phyloP scores from a whole-genome alignment of 2,797 vertebrate genomes.

The Intellagama lesueurii region DNA sequence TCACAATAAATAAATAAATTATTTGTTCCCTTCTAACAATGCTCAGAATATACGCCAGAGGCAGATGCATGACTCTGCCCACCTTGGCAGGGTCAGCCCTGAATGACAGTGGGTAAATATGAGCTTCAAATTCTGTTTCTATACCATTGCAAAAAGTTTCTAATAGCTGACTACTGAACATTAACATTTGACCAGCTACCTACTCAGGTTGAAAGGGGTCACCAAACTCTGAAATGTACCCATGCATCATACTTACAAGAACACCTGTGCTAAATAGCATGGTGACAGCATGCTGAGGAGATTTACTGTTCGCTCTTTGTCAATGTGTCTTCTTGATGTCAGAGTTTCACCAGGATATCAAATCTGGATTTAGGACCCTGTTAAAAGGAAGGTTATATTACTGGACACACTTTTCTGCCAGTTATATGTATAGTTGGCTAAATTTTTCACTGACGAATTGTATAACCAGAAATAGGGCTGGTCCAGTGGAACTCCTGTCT shows the following conservation, averaged over 20 bases:
- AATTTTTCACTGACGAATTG: neutral
- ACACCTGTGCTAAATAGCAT: slow-evolving; percentile 15
- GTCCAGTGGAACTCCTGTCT: too few species aligned
- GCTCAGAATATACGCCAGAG: neutral
- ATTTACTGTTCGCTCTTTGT: slow-evolving; percentile 20
- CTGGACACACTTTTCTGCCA: neutral
- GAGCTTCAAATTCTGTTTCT: neutral
- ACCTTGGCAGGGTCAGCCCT: neutral
- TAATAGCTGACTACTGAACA: neutral
- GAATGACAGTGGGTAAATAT: neutral
- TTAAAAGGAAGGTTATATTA: slow-evolving; percentile 10
- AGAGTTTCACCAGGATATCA: slow-evolving; percentile 18
- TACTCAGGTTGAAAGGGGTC: neutral
- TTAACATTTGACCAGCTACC: neutral
- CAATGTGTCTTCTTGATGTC: neutral
- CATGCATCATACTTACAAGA: slow-evolving; percentile 14
- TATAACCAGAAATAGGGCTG: neutral
- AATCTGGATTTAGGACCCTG: slow-evolving; percentile 12
- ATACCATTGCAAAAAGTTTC: neutral
- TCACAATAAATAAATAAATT: neutral
- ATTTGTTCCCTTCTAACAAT: neutral
- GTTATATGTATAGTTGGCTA: neutral
- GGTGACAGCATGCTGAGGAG: neutral
- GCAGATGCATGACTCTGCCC: neutral
- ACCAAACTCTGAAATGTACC: neutral